Evolutionary conservation across 2,888 invertebrate genomes (phyloP), one percentile per base, ranked within the genome.

Genomic region (Hoplodrina ambigua): DNA sequence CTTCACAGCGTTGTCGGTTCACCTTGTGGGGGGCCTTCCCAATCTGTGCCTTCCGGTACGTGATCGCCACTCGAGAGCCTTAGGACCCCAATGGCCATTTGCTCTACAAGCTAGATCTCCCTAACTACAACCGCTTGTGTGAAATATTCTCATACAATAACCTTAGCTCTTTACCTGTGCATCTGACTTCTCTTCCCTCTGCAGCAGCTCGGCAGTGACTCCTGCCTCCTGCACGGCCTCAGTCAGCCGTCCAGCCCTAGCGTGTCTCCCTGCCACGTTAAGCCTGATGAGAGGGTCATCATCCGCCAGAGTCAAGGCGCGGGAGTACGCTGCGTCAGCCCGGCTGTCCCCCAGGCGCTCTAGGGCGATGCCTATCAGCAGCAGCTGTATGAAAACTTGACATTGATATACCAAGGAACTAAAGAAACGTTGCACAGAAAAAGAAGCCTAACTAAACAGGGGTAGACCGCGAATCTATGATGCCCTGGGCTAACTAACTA

Each of bases 361-460:
- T 44, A 96, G 77, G 0, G 94, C 91, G 69, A 95, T 90, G 17
- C 89, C 95, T 84, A 96, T 93, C 15, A 96, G 86, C 0, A 96
- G 86, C 0, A 96, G 92, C 95, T 96, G 78, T 41, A 50, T 20
- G 11, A 17, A 53, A 58, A 60, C 37, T 17, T 20, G 13, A 13
- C 11, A 33, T 37, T 8, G 8, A 0, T 8, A 37, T 37, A 37
- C 37, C 37, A 37, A 8, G 37, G 1, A 37, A 37, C 8, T 37
- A 37, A 33, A 30, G 19, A 11, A 19, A 57, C 37, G 37, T 52
- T 19, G 37, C 37, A 5, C 37, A 37, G 8, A 37, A 37, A 8
- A 37, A 1, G 1, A 25, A 25, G 25, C 25, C 25, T 25, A 25
- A 25, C 25, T 25, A 25, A 25, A 25, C n/a, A n/a, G n/a, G n/a